A percentile compares a stretch with the other conserved stretches of the same genome.
phyloP scores from a whole-genome alignment of 2,113 vertebrate species.

The Nicator chloris region DNA sequence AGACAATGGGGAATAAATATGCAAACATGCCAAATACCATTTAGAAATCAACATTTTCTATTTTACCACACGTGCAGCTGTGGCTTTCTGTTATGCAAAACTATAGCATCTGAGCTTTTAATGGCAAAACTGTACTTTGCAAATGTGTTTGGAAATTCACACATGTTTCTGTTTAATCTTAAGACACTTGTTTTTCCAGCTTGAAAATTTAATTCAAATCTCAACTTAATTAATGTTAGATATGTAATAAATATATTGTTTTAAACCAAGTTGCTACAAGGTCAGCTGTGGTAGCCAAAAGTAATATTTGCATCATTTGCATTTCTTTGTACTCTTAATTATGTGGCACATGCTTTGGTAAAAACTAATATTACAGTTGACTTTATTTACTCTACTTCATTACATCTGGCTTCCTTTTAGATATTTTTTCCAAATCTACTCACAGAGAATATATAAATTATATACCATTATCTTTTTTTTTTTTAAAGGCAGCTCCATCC shows the following conservation, averaged over 20 bases:
- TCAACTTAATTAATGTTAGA: slow-evolving; percentile 74
- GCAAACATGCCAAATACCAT: not conserved
- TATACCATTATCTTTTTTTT: slow-evolving; percentile 75
- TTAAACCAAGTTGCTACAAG: slow-evolving; percentile 69
- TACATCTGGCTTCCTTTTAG: slow-evolving; percentile 41
- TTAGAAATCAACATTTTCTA: not conserved
- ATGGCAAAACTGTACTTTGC: not conserved
- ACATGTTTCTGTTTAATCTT: slow-evolving; percentile 81
- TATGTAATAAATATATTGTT: slow-evolving; percentile 69
- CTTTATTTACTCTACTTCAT: slow-evolving; percentile 61
- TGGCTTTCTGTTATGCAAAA: slow-evolving; percentile 17
- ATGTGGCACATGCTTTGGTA: slow-evolving; percentile 63
- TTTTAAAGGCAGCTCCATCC: slow-evolving; percentile 79
- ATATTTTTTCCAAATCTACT: slow-evolving; percentile 65
- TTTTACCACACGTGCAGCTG: not conserved
- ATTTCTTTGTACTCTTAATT: slow-evolving; percentile 53
- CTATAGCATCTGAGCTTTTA: slow-evolving; percentile 1
- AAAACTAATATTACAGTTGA: slow-evolving; percentile 67
- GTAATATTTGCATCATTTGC: slow-evolving; percentile 14
- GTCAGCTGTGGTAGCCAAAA: not conserved
- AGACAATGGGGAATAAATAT: not conserved
- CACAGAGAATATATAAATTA: slow-evolving; percentile 68
- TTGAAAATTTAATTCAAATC: slow-evolving; percentile 72
- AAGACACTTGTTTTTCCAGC: slow-evolving; percentile 54
- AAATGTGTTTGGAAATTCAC: slow-evolving; percentile 65